Evolutionary conservation across 2,797 vertebrate species (phyloP).

Genomic region (Carcharodon carcharias): DNA sequence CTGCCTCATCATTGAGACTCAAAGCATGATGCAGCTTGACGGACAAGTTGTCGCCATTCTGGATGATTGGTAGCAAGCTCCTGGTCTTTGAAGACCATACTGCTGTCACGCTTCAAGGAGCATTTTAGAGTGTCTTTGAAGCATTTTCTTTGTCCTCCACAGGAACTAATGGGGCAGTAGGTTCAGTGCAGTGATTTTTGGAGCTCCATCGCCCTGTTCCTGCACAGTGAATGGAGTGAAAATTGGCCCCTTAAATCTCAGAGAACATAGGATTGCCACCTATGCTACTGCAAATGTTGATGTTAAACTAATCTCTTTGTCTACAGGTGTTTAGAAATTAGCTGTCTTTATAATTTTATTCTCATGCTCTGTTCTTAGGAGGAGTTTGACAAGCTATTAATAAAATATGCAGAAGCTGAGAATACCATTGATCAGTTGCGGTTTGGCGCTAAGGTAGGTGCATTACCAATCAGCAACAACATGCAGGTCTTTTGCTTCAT

Average conservation of each 20-base stretch:
- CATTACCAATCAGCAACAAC: conserved; percentile 18
- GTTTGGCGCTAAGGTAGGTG: conserved; percentile 42
- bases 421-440: conserved; percentile 41
- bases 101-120: no score
- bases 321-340: not conserved
- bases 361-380: not conserved
- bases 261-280: not conserved
- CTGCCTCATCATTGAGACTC: no score
- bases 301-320: not conserved
- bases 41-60: no score
- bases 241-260: not conserved
- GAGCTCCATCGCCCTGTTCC: not conserved
- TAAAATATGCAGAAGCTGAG: conserved; percentile 40
- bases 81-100: no score
- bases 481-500: not conserved
- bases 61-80: no score
- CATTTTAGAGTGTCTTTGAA: no score
- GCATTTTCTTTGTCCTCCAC: no score
- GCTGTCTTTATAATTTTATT: conserved; percentile 38
- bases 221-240: not conserved
- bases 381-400: conserved; percentile 42
- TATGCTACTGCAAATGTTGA: not conserved
- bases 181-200: not conserved
- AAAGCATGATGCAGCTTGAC: no score
- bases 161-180: not conserved